Evolutionary conservation across 2,888 invertebrate species (phyloP), one percentile per base, ranked within the genome.

Genomic region (Euplagia quadripunctaria): DNA sequence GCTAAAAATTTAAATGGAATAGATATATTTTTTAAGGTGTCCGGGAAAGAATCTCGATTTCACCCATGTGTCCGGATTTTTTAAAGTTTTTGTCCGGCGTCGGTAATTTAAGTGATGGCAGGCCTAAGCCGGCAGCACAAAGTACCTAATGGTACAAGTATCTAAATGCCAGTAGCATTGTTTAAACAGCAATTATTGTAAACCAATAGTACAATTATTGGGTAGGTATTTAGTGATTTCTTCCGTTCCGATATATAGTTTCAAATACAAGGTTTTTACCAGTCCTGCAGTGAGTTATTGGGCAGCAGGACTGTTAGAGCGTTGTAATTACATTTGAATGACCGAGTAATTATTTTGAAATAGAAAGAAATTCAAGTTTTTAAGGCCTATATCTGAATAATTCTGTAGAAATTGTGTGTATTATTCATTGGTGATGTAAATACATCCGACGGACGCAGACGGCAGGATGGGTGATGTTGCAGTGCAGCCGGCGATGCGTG

Each of bases 401-500:
- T 49, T 14, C 20, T 65, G 9, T 20, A 11, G 65, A 66, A 66
- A 66, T 66, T 20, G n/a, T 46, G 5, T 12, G 16, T 4, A 46
- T 43, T 46, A 49, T 64, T 46, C 7, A 43, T 49, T 46, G 49
- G 11, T 31, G 49, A 31, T 66, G 66, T 9, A 66, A 12, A 14
- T 46, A 9, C 16, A 51, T 17, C 31, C 31, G 66, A 17, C 66
- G 49, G 66, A 31, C 7, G 31, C 16, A 1, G 20, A 16, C 31
- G 49, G 49, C 49, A 20, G 66, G 66, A 66, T 66, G 49, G 7
- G 20, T 7, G 4, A 16, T 49, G 49, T 66, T 49, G 49, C 66
- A 31, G 66, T 49, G 46, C 31, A 49, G 12, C 12, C 73, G 20
- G 16, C 49, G 72, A 68, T 43, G 77, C 86, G 79, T 82, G 83